phyloP scores from a whole-genome alignment of 2,888 invertebrate genomes.

The Scaptodrosophila latifasciaeformis region DNA sequence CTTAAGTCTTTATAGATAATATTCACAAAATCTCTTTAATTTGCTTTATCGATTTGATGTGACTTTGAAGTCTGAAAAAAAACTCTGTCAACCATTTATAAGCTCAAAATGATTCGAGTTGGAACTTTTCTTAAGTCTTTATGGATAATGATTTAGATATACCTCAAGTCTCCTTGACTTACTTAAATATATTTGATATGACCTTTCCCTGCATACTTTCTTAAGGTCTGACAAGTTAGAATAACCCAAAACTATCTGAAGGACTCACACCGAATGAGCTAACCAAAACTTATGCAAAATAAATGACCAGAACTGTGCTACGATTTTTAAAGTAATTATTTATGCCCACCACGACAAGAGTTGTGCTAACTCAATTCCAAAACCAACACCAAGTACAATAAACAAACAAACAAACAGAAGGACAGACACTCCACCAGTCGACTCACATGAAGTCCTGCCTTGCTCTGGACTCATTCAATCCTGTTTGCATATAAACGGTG shows the following conservation, averaged over 20 bases:
- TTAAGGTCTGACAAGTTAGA: too few relatives aligned
- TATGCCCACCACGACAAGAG: constrained; percentile 35
- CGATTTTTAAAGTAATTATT: constrained; percentile 56
- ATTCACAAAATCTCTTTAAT: too few relatives aligned
- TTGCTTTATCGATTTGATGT: too few relatives aligned
- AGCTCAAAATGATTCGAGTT: too few relatives aligned
- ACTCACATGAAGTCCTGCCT: constrained; percentile 1
- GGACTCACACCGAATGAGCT: constrained; percentile 17
- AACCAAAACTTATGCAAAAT: constrained; percentile 27
- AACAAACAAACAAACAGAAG: constrained; percentile 28
- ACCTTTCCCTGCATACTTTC: too few relatives aligned
- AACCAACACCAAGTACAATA: constrained; percentile 31
- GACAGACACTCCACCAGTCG: constrained; percentile 1
- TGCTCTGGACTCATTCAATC: constrained; percentile 18
- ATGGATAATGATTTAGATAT: too few relatives aligned
- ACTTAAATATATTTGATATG: too few relatives aligned
- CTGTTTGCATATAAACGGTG: constrained; percentile 48
- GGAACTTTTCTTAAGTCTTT: too few relatives aligned
- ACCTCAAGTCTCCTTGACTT: too few relatives aligned
- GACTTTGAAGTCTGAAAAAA: too few relatives aligned
- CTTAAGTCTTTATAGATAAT: too few relatives aligned
- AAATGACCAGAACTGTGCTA: constrained; percentile 18
- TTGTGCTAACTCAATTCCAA: constrained; percentile 42
- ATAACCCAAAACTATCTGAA: constrained; percentile 8
- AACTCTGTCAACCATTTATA: too few relatives aligned